phyloP scores from a whole-genome alignment of 2,113 vertebrate genomes.

The Meriones unguiculatus region DNA sequence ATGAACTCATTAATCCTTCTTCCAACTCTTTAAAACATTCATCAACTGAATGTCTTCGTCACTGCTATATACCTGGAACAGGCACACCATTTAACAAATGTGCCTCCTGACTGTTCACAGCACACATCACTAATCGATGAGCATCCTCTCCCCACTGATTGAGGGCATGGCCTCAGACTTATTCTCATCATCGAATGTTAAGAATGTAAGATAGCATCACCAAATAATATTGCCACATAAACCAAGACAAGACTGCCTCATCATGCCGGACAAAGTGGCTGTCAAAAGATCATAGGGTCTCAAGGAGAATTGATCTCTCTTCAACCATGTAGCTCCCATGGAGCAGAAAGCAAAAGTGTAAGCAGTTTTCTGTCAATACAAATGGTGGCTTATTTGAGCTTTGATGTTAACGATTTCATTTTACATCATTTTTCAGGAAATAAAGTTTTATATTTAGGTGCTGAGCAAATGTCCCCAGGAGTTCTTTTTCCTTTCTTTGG shows the following conservation, averaged over 20 bases:
- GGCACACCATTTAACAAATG: not conserved
- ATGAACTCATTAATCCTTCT: not conserved
- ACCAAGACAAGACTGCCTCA: not conserved
- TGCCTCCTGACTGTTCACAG: not conserved
- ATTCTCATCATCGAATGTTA: slow-evolving; percentile 5
- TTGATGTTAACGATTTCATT: not conserved
- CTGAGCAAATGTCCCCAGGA: slow-evolving; percentile 21
- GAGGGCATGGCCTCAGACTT: not conserved
- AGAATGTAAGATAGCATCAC: slow-evolving; percentile 9
- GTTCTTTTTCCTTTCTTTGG: slow-evolving; percentile 36
- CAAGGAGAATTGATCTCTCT: slow-evolving; percentile 13
- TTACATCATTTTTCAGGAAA: slow-evolving; percentile 23
- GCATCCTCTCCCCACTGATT: not conserved
- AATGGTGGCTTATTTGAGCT: slow-evolving; percentile 18
- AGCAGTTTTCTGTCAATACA: not conserved
- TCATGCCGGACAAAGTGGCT: not conserved
- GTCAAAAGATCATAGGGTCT: not conserved
- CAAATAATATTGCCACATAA: not conserved
- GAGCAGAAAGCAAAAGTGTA: not conserved
- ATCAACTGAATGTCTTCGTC: not conserved
- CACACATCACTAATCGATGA: slow-evolving; percentile 7
- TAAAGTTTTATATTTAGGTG: slow-evolving; percentile 22
- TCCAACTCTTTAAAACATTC: not conserved
- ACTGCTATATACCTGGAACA: not conserved
- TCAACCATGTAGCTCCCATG: not conserved